phyloP scores from a whole-genome alignment of 2,797 vertebrate species.

The Fistularia commersonii region DNA sequence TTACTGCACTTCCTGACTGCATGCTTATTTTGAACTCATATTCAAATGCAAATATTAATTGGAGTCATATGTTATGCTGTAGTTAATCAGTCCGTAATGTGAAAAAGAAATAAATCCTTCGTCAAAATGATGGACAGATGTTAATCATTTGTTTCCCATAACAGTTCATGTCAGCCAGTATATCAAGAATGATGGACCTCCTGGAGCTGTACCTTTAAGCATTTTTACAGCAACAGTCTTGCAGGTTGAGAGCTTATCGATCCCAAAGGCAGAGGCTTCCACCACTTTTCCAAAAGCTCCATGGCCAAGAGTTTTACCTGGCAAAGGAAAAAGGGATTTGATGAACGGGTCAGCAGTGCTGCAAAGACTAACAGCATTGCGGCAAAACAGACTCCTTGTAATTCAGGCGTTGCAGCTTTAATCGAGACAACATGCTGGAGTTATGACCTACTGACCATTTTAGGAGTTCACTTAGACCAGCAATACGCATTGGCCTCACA shows the following conservation, averaged over 20 bases:
- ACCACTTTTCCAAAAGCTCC: conserved; percentile 96
- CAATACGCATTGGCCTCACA: too few species aligned
- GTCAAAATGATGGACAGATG: conserved; percentile 23
- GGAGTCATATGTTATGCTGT: conserved; percentile 36
- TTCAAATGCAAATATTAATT: conserved; percentile 39
- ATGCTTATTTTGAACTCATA: conserved; percentile 39
- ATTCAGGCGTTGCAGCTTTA: conserved; percentile 50
- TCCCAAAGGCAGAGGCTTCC: conserved; percentile 93
- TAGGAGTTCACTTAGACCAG: background rate
- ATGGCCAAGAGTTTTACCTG: conserved; percentile 93
- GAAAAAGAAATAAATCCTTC: conserved; percentile 27
- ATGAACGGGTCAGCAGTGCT: too few species aligned
- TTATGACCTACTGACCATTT: conserved; percentile 37
- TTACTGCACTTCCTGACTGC: conserved; percentile 26
- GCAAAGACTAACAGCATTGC: conserved; percentile 12
- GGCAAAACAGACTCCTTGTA: conserved; percentile 45
- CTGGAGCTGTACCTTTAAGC: conserved; percentile 86
- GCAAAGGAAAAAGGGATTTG: conserved; percentile 41
- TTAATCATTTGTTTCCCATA: conserved; percentile 28
- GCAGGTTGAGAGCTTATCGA: conserved; percentile 94
- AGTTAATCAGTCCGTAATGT: conserved; percentile 5
- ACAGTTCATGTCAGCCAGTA: conserved; percentile 10
- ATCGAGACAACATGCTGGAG: conserved; percentile 64
- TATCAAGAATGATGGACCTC: background rate
- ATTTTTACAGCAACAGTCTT: conserved; percentile 97